These are phyloP conservation scores for Pseudonaja textilis DNA, from an alignment of 2,113 vertebrate species.

Conservation along the genomic window DNA sequence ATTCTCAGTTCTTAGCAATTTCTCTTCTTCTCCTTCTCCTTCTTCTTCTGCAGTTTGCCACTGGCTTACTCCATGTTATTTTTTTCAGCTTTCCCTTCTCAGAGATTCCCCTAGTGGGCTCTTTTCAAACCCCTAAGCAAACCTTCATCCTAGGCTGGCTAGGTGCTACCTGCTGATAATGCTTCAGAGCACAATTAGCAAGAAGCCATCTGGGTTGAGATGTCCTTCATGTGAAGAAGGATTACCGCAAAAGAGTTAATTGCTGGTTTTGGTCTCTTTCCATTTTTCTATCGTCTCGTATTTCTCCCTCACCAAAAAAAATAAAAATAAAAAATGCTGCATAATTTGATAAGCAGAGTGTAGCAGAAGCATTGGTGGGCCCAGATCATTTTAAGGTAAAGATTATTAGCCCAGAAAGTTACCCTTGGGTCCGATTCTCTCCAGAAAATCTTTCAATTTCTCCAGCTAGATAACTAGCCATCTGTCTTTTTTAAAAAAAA, in stretches of 20 bases:
- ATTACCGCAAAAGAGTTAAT: neutral
- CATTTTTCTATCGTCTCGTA: neutral
- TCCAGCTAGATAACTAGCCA: neutral
- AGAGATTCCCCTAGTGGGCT: neutral
- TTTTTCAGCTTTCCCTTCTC: neutral
- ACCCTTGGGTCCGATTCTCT: neutral
- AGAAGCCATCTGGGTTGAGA: neutral
- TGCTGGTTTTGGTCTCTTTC: neutral
- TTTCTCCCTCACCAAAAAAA: neutral
- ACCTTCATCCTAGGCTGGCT: neutral
- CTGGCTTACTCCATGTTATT: neutral
- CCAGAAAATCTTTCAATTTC: neutral
- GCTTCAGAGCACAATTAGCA: neutral
- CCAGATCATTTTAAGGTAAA: conserved; percentile 3
- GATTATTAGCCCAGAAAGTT: neutral
- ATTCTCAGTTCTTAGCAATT: neutral
- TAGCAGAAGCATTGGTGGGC: neutral
- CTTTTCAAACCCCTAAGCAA: neutral
- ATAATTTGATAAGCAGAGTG: neutral
- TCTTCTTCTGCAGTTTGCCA: neutral
- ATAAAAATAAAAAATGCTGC: neutral
- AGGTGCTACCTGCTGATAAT: neutral
- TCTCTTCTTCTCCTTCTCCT: neutral
- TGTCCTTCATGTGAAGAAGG: neutral
- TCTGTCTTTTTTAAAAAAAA: neutral